Evolutionary conservation across 2,888 invertebrate genomes (phyloP), one percentile per base, ranked within the genome.

Genomic region (Drosophila imparisetae): DNA sequence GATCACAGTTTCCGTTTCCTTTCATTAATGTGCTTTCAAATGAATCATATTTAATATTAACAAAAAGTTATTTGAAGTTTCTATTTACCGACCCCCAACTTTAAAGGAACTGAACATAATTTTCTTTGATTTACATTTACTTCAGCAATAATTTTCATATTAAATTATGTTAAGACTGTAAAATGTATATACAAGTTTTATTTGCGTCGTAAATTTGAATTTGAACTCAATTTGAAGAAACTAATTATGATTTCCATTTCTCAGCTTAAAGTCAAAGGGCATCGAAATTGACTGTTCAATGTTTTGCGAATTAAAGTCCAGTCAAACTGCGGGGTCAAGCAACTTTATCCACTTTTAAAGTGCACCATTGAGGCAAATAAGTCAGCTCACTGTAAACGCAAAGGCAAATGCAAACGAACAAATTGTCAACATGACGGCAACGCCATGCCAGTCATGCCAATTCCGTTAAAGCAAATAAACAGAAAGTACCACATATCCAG

Each of bases 381-480:
- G 73, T 81, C 81, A 83, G 75, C 63, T 67, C 30, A 48, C 45
- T 49, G 63, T 42, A 70, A 55, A 64, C 53, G 62, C 55, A 70
- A 55, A 64, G 52, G 66, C 58, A 70, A 52, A 64, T 52, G 66
- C 58, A 70, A 84, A 80, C 77, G 72, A 77, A 74, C 86, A 83
- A 81, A 83, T 83, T 88, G 89, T 77, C 83, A 85, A 86, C 86
- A 84, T 74, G 77, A 62, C 75, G 72, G 75, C 87, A 61, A 50
- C 76, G 64, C 66, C 66, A 68, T 68, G 64, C 54, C 55, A 53
- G 66, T 42, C 57, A 73, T 83, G 81, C 75, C 86, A 81, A 86
- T 89, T 86, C 86, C 79, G 79, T 83, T 75, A 77, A 76, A 70
- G 84, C 74, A 89, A 85, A 74, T 78, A 89, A 81, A 74, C 86